Evolutionary conservation across 2,113 vertebrate genomes (phyloP).

Genomic region (Falco punctatus): DNA sequence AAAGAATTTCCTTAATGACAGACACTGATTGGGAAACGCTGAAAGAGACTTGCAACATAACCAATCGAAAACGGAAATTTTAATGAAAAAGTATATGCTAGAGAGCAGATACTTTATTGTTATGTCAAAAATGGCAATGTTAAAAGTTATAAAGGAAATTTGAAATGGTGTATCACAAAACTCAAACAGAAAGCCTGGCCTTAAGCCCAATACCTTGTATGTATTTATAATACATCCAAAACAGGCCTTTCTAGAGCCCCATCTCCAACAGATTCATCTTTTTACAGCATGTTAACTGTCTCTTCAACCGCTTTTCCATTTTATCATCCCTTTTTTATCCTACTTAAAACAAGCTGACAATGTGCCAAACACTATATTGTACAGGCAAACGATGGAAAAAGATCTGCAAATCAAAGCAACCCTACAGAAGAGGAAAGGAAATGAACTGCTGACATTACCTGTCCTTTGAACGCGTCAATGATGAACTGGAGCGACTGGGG

Average conservation of each 20-base stretch:
- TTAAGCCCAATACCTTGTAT: neutral
- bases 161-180: neutral
- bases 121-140: neutral
- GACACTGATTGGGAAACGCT: neutral
- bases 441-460: slow-evolving; percentile 74
- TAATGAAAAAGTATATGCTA: neutral
- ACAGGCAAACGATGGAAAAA: neutral
- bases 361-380: neutral
- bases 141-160: neutral
- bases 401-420: neutral
- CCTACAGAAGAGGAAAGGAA: neutral
- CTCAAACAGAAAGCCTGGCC: neutral
- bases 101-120: neutral
- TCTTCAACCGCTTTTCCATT: neutral
- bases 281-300: neutral
- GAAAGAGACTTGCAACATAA: neutral
- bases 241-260: neutral
- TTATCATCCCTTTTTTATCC: neutral
- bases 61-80: neutral
- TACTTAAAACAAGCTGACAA: neutral
- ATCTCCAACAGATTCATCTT: neutral
- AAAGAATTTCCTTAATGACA: neutral
- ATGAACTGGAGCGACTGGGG: slow-evolving; percentile 95
- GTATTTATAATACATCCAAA: neutral
- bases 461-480: slow-evolving; percentile 96